Evolutionary conservation across 2,797 vertebrate species (phyloP), one percentile per base, ranked within the genome.

Genomic region (Centroberyx gerrardi): DNA sequence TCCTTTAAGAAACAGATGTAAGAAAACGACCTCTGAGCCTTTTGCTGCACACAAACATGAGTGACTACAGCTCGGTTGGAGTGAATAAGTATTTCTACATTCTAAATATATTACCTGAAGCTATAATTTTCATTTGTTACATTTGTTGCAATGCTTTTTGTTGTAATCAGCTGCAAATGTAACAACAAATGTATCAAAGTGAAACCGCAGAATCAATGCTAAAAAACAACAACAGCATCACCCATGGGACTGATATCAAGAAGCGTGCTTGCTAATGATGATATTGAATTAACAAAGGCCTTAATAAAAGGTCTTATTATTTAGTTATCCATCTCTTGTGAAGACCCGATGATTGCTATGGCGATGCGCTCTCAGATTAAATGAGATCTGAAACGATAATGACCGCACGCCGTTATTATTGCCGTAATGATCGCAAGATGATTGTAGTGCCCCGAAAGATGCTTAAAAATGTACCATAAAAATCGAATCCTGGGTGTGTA

Each of bases 261-360:
- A 58, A 36, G 36, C 60, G n/a, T 36, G 46, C 78, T 64, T 48
- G 60, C 62, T 56, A 59, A 77, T 61, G 53, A 62, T 87, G 63
- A 84, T 76, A 60, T 69, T 83, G 62, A 83, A 86, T 83, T 76
- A 84, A 76, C 54, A 40, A 70, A 77, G 8, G 61, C 64, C 44
- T 70, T 28, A 17, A 36, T 0, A 58, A 13, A 51, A 58, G 18
- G 13, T 29, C 72, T 72, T 44, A 56, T 56, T 46, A 56, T 65
- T 67, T n/a, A 10, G 66, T 60, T 44, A 31, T 58, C 31, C 46
- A 31, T 74, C 49, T 36, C 10, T 59, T 22, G 22, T 62, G 14
- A 51, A 71, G 14, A 71, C 40, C 12, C 8, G 44, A 49, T 60
- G 55, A 74, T 52, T 64, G 76, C 46, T 48, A 13, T 1, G 8